Evolutionary conservation across 2,113 vertebrate genomes (phyloP).

Genomic region (Mirounga angustirostris): DNA sequence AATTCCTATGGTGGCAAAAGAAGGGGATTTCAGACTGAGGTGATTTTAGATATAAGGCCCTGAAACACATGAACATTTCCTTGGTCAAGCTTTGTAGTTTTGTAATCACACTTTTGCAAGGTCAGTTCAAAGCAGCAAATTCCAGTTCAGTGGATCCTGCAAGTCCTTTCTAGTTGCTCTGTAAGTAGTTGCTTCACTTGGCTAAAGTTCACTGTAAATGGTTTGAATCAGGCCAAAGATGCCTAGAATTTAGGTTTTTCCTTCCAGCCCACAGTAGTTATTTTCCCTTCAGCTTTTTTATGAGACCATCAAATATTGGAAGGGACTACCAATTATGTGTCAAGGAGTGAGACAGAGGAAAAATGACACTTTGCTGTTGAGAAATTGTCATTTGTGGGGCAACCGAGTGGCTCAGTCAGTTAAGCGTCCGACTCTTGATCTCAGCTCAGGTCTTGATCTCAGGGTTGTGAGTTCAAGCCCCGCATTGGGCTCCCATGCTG

Average conservation of each 20-base stretch:
- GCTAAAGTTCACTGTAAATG: neutral
- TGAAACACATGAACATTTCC: neutral
- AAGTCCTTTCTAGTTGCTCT: neutral
- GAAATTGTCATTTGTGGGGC: neutral
- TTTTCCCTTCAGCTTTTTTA: constrained; percentile 51
- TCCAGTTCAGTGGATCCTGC: neutral
- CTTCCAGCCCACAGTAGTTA: neutral
- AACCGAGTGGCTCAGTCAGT: neutral
- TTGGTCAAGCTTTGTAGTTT: neutral
- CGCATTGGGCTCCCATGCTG: neutral
- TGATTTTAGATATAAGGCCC: neutral
- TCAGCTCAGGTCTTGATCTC: neutral
- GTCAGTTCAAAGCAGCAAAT: neutral
- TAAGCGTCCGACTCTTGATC: neutral
- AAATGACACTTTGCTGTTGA: neutral
- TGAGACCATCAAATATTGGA: neutral
- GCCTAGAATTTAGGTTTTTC: neutral
- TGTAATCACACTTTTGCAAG: neutral
- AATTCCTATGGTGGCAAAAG: neutral
- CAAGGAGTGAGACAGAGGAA: neutral
- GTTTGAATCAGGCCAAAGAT: constrained; percentile 9
- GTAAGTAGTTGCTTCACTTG: constrained; percentile 32
- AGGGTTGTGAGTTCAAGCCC: neutral
- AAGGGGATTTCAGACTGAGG: neutral
- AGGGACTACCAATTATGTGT: constrained; percentile 13